Base-by-base conservation (phyloP, 2,888 invertebrate genomes). In the Drosophila mimetica region DNA sequence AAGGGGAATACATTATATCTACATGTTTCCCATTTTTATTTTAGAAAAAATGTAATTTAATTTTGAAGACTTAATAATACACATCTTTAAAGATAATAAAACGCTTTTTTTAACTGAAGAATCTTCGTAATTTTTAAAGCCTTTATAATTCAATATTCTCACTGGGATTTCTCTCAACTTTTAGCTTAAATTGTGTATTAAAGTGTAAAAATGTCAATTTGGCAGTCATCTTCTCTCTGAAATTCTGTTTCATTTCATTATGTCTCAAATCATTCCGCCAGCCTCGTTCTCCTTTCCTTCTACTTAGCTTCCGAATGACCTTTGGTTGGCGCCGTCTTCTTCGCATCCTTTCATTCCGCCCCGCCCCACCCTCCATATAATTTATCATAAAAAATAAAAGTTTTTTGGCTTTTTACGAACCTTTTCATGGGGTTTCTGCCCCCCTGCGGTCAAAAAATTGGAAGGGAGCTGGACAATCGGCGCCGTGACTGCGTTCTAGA, bases 401-500 rank as follows among this genome's bases (percentile, higher is more conserved):
- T 77, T 87, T 81, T 76, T 30, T 53, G 54, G 61, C 75, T 79
- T 64, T 75, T 59, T 75, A 53, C 60, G 63, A 46, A 50, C 71
- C 71, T 57, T 74, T 75, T 64, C 63, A 41, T 57, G 50, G 59
- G 48, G 34, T 22, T 46, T 47, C 30, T 50, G 60, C 47, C 79
- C 71, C 47, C 76, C 84, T 81, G 87, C 76, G 87, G 85, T 82
- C 75, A 85, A 75, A 52, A 30, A 16, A 36, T 28, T 34, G 79
- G 74, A 61, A 44, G 9, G 47, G 22, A 22, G 8, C 76, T 76
- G 82, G 76, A 86, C 86, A 89, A 79, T 90, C 88, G 89, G 89
- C 90, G 90, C 86, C 89, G 83, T 39, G 72, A 63, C 64, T 63
- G 70, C 70, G 70, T 89, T 89, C 89, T 89, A 90, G 90, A 89